These are phyloP conservation scores for Tetranychus truncatus DNA, from an alignment of 2,888 invertebrate genomes.

Conservation along the genomic window DNA sequence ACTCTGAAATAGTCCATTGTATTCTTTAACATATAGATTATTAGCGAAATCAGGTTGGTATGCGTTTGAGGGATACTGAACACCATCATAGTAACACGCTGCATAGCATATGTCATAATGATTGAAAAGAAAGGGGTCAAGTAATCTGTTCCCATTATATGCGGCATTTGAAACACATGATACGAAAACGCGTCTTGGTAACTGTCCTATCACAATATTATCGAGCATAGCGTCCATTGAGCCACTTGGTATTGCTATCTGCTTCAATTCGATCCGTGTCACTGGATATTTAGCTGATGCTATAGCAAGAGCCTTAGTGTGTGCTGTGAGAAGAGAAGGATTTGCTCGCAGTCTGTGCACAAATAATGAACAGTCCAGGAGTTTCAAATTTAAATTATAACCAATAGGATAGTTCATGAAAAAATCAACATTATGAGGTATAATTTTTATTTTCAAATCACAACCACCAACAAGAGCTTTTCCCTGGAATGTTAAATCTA, in stretches of 20 bases:
- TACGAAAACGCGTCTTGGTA: conserved; percentile 30
- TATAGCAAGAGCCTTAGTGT: conserved; percentile 25
- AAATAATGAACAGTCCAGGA: conserved; percentile 25
- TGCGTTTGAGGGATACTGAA: conserved; percentile 25
- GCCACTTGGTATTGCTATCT: conserved; percentile 27
- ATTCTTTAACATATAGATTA: conserved; percentile 10
- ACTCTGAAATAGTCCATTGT: conserved; percentile 25
- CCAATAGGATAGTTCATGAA: too few species aligned
- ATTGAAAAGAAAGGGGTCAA: conserved; percentile 27
- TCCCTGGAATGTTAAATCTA: conserved; percentile 19
- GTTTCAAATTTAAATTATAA: conserved; percentile 21
- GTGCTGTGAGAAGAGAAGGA: conserved; percentile 28
- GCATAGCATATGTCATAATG: conserved; percentile 26
- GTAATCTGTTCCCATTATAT: conserved; percentile 24
- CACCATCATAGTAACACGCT: conserved; percentile 25
- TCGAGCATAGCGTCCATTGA: conserved; percentile 29
- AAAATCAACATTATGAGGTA: too few species aligned
- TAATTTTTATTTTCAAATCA: conserved; percentile 17
- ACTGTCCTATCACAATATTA: conserved; percentile 29
- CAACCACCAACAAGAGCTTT: conserved; percentile 19
- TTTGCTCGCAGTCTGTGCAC: conserved; percentile 24
- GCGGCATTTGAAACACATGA: conserved; percentile 27
- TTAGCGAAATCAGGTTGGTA: conserved; percentile 23
- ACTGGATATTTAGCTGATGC: conserved; percentile 27
- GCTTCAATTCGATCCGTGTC: conserved; percentile 24